Base-by-base conservation (phyloP, 2,888 invertebrate genomes). In the Sclerodermus sp. region DNA sequence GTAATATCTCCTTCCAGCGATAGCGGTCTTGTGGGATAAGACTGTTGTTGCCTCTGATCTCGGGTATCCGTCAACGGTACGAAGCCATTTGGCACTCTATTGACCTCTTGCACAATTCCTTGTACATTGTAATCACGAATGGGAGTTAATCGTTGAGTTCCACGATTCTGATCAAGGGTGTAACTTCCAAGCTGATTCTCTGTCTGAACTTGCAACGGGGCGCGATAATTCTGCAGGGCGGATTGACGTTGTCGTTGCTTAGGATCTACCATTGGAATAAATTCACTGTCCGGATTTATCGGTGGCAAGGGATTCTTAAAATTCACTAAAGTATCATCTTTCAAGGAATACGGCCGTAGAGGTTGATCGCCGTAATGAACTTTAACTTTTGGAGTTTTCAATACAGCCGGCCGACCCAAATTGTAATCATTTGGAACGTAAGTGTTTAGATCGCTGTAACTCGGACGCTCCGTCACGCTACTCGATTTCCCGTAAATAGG, bases 321-420 rank as follows among this genome's bases (percentile, higher is more conserved):
- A 78, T 91, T 91, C 0, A 91, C 86, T 9, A 85, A 75, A 1
- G 87, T 87, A 65, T 90, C 91, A 55, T 83, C 82, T 51, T 85
- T 83, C 39, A 90, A 75, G 4, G 85, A 83, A 37, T 79, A 74
- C 1, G 73, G 74, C 15, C 50, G 80, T 5, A 66, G 62, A 70
- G 68, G 79, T 73, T 73, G 82, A 55, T 82, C 83, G 1, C 80
- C 83, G 64, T 84, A 84, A 57, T 81, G 82, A 9, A 83, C 78
- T 62, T 82, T 84, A 38, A 84, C 82, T 53, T 80, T 81, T 1
- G 71, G 69, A 1, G 68, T 55, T 10, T 67, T 66, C 48, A 65
- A 66, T 2, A 51, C 46, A 3, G 49, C 50, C 4, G 63, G 43
- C 36, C 58, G 72, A 51, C 49, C 63, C 16, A 43, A 66, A 53